A percentile compares a stretch with the other conserved stretches of the same genome.
Conservation (phyloP, 2,888 invertebrate genomes). For the Campoplex capitator region DNA sequence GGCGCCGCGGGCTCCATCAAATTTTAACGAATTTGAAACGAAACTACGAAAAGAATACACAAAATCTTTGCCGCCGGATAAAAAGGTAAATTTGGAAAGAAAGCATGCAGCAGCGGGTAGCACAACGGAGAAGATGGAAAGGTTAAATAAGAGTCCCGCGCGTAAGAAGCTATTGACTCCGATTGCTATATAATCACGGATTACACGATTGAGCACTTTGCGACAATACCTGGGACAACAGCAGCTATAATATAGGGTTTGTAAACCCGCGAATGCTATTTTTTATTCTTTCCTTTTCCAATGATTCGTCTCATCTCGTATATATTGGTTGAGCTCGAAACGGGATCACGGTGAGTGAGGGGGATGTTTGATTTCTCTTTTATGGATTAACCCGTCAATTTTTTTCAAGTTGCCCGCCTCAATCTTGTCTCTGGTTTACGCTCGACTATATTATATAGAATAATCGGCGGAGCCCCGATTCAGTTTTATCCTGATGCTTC, state of each 20-base stretch:
- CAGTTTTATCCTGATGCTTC: not conserved
- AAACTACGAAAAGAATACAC: too few relatives aligned
- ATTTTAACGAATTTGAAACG: not conserved
- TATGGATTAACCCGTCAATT: conserved; percentile 31
- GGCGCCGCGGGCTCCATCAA: not conserved
- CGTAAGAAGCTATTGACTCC: conserved; percentile 48
- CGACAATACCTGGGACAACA: conserved; percentile 3
- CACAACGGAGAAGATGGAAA: not conserved
- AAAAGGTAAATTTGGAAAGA: not conserved
- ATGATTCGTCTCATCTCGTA: too few relatives aligned
- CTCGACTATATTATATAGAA: conserved; percentile 14
- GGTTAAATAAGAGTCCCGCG: too few relatives aligned
- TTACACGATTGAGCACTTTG: conserved; percentile 80
- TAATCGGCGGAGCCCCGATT: not conserved
- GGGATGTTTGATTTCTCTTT: conserved; percentile 10
- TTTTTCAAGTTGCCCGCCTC: not conserved
- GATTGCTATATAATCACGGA: conserved; percentile 79
- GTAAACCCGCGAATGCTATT: not conserved
- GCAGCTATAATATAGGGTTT: not conserved
- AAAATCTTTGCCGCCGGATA: too few relatives aligned
- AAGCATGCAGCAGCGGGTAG: not conserved
- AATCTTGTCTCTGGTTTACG: not conserved
- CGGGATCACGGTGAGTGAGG: not conserved
- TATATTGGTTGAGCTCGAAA: not conserved
- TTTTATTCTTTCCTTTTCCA: not conserved